A percentile compares a stretch with the other conserved stretches of the same genome.
These are phyloP conservation scores for Plecturocebus donacophilus DNA, from an alignment of 2,113 vertebrate species.

Conservation along the genomic window DNA sequence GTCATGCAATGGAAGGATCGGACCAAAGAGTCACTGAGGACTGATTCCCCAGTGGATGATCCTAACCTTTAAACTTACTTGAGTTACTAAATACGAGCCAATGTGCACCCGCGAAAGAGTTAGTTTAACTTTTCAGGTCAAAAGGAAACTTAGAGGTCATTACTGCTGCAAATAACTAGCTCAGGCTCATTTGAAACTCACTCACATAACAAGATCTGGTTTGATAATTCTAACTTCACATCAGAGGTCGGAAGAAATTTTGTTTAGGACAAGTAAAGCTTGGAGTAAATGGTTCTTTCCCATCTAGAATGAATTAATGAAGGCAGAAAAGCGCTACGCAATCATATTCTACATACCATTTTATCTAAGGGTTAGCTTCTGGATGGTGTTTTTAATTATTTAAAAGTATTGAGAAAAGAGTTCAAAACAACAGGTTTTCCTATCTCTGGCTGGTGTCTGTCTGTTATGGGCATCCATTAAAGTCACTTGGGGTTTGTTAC, in stretches of 20 bases:
- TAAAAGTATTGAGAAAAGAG: constrained; percentile 45
- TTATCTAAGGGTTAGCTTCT: constrained; percentile 62
- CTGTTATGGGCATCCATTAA: constrained; percentile 14
- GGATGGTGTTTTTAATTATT: constrained; percentile 78
- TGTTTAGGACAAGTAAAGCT: constrained; percentile 21
- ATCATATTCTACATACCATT: constrained; percentile 32
- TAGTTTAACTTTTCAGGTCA: neutral
- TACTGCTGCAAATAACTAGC: neutral
- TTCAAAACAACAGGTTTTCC: neutral
- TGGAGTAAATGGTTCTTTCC: neutral
- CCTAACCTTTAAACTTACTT: constrained; percentile 19
- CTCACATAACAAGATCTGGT: neutral
- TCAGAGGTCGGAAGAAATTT: constrained; percentile 5
- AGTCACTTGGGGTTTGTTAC: constrained; percentile 57
- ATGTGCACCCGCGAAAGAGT: neutral
- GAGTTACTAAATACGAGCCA: neutral
- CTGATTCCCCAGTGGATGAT: neutral
- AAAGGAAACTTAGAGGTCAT: neutral
- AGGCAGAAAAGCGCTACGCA: neutral
- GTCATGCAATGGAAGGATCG: neutral
- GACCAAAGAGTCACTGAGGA: neutral
- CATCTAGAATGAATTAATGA: neutral
- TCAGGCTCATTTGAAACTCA: neutral
- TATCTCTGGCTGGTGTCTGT: constrained; percentile 42
- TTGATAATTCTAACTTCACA: neutral